Base-by-base conservation (phyloP, 2,113 vertebrate species). In the Aptenodytes forsteri region DNA sequence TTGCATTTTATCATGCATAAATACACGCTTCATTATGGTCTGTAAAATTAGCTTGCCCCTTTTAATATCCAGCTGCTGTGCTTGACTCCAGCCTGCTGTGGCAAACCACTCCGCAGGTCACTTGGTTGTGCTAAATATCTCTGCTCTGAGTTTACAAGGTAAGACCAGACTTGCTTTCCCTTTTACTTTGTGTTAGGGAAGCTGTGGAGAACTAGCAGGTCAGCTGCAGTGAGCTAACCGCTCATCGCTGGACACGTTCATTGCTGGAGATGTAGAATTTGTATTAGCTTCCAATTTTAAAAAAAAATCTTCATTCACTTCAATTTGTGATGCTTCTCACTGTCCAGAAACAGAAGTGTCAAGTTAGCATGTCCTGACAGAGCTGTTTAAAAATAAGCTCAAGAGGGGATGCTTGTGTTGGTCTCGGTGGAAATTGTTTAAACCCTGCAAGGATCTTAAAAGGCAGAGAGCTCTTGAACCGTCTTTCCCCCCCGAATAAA, bases 241-340 rank as follows among this genome's bases (percentile, higher is more conserved):
- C 54, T 32, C 8, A 1, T 40, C 11, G 2, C 49, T 17, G 16
- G 22, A 1, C 21, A 2, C 2, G 17, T 11, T 54, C 14, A 2
- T 20, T 11, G 22, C 29, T 64, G 44, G 59, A n/a, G 13, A 12
- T n/a, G 19, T 36, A 46, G 27, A 4, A 9, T 40, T n/a, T 38
- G 47, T 38, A 13, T 55, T 18, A 6, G 32, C 16, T 91, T 49
- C 76, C 46, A 26, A 8, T n/a, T 54, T 6, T 6, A 86, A 58
- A 52, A 58, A 58, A 32, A 67, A 40, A 3, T 27, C 40, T 13
- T 8, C 4, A 9, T 27, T 72, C 3, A 1, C 17, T 16, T 77
- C 30, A 29, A 5, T 34, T 36, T 71, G 23, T 42, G 52, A 32
- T 18, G 46, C 14, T 61, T 9, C 36, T 29, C 23, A 5, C 47